Evolutionary conservation across 1,140 invertebrate genomes (phyloP).

Genomic region (Zaprionus gabonicus): DNA sequence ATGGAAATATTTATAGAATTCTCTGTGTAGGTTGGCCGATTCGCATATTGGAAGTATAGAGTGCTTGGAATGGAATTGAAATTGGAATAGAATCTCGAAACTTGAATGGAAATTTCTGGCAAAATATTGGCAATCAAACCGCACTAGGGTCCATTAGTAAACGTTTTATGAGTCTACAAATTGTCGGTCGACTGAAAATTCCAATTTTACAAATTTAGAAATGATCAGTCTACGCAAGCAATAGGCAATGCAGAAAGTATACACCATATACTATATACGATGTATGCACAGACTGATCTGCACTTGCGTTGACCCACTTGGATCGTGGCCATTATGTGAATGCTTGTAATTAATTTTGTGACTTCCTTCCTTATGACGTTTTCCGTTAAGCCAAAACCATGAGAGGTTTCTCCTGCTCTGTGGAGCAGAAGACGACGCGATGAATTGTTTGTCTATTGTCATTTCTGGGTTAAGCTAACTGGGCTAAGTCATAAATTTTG

Average conservation of each 20-base stretch:
- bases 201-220: conserved; percentile 6
- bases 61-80: conserved; percentile 19
- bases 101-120: conserved; percentile 42
- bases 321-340: conserved; percentile 75
- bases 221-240: not conserved
- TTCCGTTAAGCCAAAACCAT: not conserved
- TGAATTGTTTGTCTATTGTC: conserved; percentile 56
- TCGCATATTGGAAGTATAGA: conserved; percentile 20
- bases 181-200: conserved; percentile 1
- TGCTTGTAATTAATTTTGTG: conserved; percentile 79
- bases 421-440: not conserved
- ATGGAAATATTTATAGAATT: conserved; percentile 71
- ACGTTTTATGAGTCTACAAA: conserved; percentile 32
- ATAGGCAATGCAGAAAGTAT: not conserved
- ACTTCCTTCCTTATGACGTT: conserved; percentile 53
- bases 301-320: conserved; percentile 75
- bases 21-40: conserved; percentile 21
- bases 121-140: conserved; percentile 25
- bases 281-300: conserved; percentile 5
- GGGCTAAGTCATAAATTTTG: conserved; percentile 56
- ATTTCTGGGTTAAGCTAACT: conserved; percentile 74
- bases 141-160: conserved; percentile 17
- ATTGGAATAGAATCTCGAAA: conserved; percentile 16
- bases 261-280: conserved; percentile 1
- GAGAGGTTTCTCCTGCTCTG: not conserved